Evolutionary conservation across 2,888 invertebrate genomes (phyloP), one percentile per base, ranked within the genome.

Genomic region (Aphodius granarius): DNA sequence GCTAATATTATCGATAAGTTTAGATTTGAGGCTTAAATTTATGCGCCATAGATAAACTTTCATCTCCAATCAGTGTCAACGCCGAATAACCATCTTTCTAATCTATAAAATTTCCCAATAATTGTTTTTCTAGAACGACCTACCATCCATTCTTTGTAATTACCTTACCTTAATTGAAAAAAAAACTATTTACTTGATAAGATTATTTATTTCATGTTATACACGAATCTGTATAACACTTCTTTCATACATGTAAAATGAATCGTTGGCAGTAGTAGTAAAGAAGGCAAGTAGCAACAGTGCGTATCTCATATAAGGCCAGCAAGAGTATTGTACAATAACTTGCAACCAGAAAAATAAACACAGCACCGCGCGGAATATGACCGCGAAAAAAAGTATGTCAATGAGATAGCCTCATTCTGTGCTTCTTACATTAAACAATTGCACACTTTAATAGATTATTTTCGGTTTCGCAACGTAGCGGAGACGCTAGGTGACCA

Each of bases 361-460:
- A 43, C 43, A 9, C 43, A 6, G 43, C 43, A 9, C 43, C 43
- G 43, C 43, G 21, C 19, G 19, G 78, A 78, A 75, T 79, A 78
- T 79, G 83, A 81, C 82, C 82, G 83, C 82, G 82, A 83, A 84
- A 84, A 68, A 66, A 84, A 83, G 83, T 83, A 78, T 84, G 84
- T 83, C 84, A 84, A 84, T 83, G 83, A 83, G 82, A 83, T 82
- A 83, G 81, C 84, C 83, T 83, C 83, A 83, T 82, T 83, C 77
- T 78, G 78, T 78, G 79, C 80, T 81, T 81, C 80, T 81, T 78
- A 79, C 76, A 80, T 78, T 78, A 78, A 79, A 80, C 81, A 80
- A 81, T 81, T 81, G 79, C 76, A 73, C 72, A 70, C 71, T 21
- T 68, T 22, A 19, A 68, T 68, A 68, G 22, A 68, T 68, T 68